Evolutionary conservation across 2,113 vertebrate genomes (phyloP), one percentile per base, ranked within the genome.

Genomic region (Syngnathus floridae): DNA sequence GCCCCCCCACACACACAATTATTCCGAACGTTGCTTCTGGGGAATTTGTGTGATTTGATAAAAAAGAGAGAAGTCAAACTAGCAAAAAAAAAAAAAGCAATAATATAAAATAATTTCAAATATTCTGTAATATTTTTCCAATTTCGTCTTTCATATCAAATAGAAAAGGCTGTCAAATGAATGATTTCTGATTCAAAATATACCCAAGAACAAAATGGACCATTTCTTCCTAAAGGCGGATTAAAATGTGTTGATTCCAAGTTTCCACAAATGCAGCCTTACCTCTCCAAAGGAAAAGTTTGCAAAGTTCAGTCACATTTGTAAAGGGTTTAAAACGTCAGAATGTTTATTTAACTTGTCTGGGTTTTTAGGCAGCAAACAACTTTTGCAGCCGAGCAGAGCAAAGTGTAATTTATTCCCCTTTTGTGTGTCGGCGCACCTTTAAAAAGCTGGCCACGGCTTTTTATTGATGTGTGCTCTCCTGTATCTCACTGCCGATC

Each of bases 401-500:
- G 2, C 57, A 21, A 61, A 61, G 59, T 26, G 21, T 22, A 61
- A 61, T 61, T 43, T 43, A 61, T 61, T 61, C 21, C 40, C 5
- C 59, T 60, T 22, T 41, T 41, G 37, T 40, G 43, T 48, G 43
- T 51, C 43, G 43, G 62, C 26, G 26, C 62, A 11, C 59, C 69
- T 81, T 76, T 72, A 69, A 78, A 69, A 78, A 60, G 71, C 56
- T 69, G 64, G 64, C 43, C 31, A 17, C 57, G 43, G 75, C 65
- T 66, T 80, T 81, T 74, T 78, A 85, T 82, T 75, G 75, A 87
- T 67, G 78, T 67, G 41, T 69, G 66, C 59, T 70, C 68, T 83
- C 79, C 76, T 80, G 48, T 84, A 82, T 84, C 83, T 74, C 11
- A 40, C 77, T 74, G 46, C 82, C 72, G 69, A 83, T 87, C 83